A percentile compares a stretch with the other conserved stretches of the same genome.
Evolutionary conservation across 2,797 vertebrate species (phyloP).

Genomic region (Sebastes minor): DNA sequence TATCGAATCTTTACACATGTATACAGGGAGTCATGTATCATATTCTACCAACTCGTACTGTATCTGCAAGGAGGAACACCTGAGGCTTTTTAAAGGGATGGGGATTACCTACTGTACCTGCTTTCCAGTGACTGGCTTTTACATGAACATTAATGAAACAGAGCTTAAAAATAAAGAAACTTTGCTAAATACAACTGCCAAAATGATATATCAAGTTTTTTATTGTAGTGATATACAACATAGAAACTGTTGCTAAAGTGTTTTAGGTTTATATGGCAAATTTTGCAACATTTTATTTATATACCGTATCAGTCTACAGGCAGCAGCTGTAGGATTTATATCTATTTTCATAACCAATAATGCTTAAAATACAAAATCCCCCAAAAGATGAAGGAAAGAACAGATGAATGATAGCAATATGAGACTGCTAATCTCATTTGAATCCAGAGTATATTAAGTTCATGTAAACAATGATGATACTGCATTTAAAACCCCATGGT

Average conservation of each 20-base stretch:
- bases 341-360: not conserved
- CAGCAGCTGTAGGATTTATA: not conserved
- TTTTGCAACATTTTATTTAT: not conserved
- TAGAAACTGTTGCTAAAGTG: not conserved
- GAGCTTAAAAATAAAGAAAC: not conserved
- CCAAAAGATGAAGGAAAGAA: not conserved
- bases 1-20: constrained; percentile 60
- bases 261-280: not conserved
- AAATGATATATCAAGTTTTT: not conserved
- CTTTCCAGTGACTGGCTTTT: not conserved
- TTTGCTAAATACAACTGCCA: not conserved
- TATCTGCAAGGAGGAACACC: constrained; percentile 45
- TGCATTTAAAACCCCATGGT: not conserved
- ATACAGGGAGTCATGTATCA: constrained; percentile 55
- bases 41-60: constrained; percentile 27
- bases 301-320: not conserved
- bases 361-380: not conserved
- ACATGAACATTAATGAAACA: not conserved
- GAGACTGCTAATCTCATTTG: not conserved
- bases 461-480: not conserved
- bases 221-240: not conserved
- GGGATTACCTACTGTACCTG: not conserved
- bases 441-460: not conserved
- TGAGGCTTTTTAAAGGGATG: constrained; percentile 21
- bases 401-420: not conserved